phyloP scores from a whole-genome alignment of 2,797 vertebrate genomes.

The Valencia hispanica region DNA sequence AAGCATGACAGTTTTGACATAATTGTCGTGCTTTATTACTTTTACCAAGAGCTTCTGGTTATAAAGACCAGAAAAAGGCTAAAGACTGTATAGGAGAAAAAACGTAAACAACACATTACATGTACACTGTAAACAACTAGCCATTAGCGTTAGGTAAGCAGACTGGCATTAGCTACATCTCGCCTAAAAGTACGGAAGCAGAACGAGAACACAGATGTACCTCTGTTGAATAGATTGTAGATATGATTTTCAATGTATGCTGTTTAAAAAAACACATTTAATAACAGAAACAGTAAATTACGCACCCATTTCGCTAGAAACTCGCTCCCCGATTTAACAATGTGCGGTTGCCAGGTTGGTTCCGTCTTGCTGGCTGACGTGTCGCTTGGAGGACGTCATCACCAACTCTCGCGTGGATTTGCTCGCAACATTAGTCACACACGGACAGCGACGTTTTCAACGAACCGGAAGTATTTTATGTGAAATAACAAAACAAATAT shows the following conservation, averaged over 20 bases:
- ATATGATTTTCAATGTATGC: accelerated
- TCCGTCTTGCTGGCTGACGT: slow-evolving; percentile 79
- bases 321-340: slow-evolving; percentile 1
- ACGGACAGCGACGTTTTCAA: not conserved
- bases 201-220: not conserved
- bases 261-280: accelerated
- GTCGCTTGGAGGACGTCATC: slow-evolving; percentile 62
- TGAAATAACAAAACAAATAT: not conserved
- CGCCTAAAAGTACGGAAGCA: not conserved
- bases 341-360: slow-evolving; percentile 26
- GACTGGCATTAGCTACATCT: slow-evolving; percentile 5
- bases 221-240: accelerated
- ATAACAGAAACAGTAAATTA: not conserved
- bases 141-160: slow-evolving; percentile 17
- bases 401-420: slow-evolving; percentile 13
- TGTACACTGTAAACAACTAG: slow-evolving; percentile 23
- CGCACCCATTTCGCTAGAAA: slow-evolving; percentile 70
- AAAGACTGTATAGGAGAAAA: not conserved
- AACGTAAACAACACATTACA: not conserved
- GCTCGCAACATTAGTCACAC: slow-evolving; percentile 33
- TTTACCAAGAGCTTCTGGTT: not conserved
- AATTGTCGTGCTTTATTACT: not conserved
- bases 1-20: not conserved
- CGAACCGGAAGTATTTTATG: too few species aligned
- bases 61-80: not conserved